A percentile compares a stretch with the other conserved stretches of the same genome.
Conservation (phyloP, 2,113 vertebrate species). For the Dicrurus megarhynchus region DNA sequence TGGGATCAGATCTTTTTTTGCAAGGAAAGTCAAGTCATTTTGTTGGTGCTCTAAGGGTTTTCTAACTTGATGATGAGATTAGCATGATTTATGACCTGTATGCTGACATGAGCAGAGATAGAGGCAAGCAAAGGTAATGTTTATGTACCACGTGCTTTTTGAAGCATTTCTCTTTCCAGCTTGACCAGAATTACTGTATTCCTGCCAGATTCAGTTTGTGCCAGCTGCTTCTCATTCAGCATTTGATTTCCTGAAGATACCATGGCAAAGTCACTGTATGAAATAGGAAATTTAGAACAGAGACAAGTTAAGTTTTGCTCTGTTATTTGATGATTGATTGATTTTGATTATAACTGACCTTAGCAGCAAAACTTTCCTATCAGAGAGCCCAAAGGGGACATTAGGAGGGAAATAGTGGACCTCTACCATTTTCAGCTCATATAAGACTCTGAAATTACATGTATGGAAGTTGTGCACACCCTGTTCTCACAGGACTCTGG, state of each 20-base stretch:
- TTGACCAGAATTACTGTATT: neutral
- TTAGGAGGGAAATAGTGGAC: neutral
- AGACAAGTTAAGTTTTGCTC: neutral
- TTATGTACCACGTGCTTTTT: neutral
- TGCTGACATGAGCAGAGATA: neutral
- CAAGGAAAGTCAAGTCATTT: neutral
- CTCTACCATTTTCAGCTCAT: neutral
- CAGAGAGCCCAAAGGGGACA: neutral
- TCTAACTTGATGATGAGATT: neutral
- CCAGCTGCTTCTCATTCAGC: constrained; percentile 5
- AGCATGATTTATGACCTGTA: neutral
- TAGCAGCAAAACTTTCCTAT: neutral
- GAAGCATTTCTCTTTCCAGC: neutral
- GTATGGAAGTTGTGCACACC: neutral
- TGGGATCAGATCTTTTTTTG: neutral
- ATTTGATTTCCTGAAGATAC: constrained; percentile 14
- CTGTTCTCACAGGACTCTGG: neutral
- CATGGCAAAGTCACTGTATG: neutral
- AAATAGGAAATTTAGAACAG: neutral
- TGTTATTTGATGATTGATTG: neutral
- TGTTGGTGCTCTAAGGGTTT: neutral
- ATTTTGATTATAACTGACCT: neutral
- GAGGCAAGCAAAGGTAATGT: neutral
- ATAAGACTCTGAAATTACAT: neutral
- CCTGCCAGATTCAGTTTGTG: neutral